Conservation (phyloP, 2,797 vertebrate species). For the Tauraco hartlaubi region DNA sequence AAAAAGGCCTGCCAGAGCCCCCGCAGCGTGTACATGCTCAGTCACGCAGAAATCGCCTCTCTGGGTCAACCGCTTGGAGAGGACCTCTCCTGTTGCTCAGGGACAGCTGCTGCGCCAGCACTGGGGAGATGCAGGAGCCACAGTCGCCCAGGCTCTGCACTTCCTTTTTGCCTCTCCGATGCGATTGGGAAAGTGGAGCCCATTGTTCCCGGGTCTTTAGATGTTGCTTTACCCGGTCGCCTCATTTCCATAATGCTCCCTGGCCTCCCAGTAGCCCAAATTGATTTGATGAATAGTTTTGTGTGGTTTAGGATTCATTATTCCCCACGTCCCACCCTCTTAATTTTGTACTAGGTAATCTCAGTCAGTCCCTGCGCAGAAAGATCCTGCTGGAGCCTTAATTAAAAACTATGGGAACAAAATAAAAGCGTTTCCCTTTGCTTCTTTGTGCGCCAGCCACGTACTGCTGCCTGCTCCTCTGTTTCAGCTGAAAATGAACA, state of each 20-base stretch:
- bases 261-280: conserved; percentile 12
- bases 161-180: not conserved
- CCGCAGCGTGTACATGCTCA: not conserved
- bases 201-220: conserved; percentile 13
- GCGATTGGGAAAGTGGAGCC: not conserved
- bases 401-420: conserved; percentile 20
- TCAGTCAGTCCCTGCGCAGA: not conserved
- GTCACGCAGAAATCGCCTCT: not conserved
- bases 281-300: conserved; percentile 16
- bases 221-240: rapidly evolving
- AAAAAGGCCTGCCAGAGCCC: not conserved
- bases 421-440: conserved; percentile 29
- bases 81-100: not conserved
- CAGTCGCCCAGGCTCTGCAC: not conserved
- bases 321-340: not conserved
- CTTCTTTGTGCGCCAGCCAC: not conserved
- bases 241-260: conserved; percentile 47
- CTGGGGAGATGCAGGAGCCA: not conserved
- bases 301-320: not conserved
- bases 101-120: not conserved
- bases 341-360: not conserved
- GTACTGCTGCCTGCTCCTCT: not conserved
- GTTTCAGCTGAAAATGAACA: not conserved
- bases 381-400: not conserved
- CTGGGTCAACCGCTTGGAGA: not conserved